phyloP scores from a whole-genome alignment of 2,797 vertebrate species.

The Acropternis orthonyx region DNA sequence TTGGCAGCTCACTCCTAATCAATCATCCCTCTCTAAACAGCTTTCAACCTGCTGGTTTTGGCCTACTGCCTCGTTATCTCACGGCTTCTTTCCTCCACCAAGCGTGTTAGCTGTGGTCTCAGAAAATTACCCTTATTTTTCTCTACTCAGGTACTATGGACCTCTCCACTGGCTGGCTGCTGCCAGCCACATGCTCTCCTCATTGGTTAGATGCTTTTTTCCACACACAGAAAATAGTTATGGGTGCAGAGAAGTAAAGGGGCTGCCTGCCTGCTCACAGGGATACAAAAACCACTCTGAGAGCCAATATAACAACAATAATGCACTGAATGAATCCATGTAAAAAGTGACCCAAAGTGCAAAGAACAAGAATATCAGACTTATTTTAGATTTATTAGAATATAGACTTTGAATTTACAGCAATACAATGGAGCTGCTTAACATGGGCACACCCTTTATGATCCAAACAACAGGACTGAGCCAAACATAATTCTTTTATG shows the following conservation, averaged over 20 bases:
- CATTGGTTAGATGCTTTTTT: not conserved
- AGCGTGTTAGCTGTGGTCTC: not conserved
- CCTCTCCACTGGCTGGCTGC: not conserved
- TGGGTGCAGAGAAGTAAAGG: not conserved
- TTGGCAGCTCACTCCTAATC: not conserved
- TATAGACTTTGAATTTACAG: not conserved
- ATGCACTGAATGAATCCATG: not conserved
- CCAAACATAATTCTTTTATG: not conserved
- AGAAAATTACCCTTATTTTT: constrained; percentile 40
- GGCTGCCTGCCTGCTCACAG: not conserved
- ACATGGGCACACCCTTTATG: not conserved
- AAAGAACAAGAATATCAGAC: not conserved
- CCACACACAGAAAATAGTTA: not conserved
- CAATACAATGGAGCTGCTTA: not conserved
- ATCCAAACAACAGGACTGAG: not conserved
- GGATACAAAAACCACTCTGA: not conserved
- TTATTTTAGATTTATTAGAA: not conserved
- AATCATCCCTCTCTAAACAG: not conserved
- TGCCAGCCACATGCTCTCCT: not conserved
- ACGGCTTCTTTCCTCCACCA: not conserved
- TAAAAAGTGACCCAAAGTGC: not conserved
- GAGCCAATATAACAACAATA: not conserved
- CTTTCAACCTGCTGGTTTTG: not conserved
- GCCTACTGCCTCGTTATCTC: not conserved
- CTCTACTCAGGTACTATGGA: not conserved